A percentile compares a stretch with the other conserved stretches of the same genome.
Conservation (phyloP, 1,140 invertebrate genomes). For the Aphis gossypii region DNA sequence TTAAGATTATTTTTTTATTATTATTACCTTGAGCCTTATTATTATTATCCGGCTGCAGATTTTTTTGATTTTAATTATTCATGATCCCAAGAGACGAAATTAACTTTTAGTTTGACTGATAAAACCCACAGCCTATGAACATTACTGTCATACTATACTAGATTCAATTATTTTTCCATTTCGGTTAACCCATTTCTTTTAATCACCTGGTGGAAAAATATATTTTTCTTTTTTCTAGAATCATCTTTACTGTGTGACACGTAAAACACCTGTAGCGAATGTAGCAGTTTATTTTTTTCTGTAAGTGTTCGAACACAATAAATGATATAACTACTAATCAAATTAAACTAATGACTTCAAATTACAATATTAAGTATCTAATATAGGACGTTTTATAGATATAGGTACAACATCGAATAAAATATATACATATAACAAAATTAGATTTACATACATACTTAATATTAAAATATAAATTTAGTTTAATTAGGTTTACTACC, state of each 20-base stretch:
- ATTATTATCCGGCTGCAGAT: neutral
- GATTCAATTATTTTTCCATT: constrained; percentile 6
- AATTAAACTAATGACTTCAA: neutral
- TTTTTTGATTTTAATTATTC: constrained; percentile 41
- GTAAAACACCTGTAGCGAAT: neutral
- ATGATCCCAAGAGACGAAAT: neutral
- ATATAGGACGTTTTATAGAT: neutral
- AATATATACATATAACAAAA: no score
- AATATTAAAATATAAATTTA: neutral
- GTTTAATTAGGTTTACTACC: neutral
- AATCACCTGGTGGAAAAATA: neutral
- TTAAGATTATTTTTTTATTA: neutral
- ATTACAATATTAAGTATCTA: no score
- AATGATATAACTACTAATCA: neutral
- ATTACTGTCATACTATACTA: neutral
- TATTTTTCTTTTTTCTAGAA: neutral
- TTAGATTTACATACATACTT: no score
- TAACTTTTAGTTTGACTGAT: neutral
- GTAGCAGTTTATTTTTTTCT: constrained; percentile 5
- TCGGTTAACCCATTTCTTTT: neutral
- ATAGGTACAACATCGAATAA: no score
- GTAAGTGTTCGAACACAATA: neutral
- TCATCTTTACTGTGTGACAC: neutral
- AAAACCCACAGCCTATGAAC: neutral
- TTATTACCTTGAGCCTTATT: neutral